Evolutionary conservation across 2,888 invertebrate species (phyloP).

Genomic region (Pollenia angustigena): DNA sequence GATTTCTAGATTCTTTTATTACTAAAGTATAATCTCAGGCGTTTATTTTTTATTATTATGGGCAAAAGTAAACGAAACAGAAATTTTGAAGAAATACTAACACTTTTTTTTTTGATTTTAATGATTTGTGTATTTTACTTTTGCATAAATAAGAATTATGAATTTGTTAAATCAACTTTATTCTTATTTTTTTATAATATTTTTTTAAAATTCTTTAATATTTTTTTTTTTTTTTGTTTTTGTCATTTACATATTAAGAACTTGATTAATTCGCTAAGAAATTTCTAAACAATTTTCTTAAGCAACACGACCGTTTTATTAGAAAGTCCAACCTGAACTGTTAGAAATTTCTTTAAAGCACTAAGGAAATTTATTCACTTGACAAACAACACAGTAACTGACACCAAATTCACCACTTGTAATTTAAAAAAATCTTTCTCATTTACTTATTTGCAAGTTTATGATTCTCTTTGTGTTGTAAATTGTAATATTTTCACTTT

Average conservation of each 20-base stretch:
- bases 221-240: conserved; percentile 3
- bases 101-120: no score
- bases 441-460: conserved; percentile 27
- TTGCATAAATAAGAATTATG: no score
- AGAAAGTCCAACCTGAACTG: conserved; percentile 64
- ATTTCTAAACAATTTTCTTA: conserved; percentile 4
- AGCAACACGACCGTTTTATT: conserved; percentile 47
- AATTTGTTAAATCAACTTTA: no score
- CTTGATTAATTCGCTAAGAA: not conserved
- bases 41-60: not conserved
- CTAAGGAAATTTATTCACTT: not conserved
- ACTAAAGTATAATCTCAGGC: conserved; percentile 23
- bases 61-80: not conserved
- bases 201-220: conserved; percentile 16
- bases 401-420: conserved; percentile 54
- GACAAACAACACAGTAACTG: not conserved
- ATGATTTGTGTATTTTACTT: no score
- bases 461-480: conserved; percentile 19
- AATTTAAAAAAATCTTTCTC: not conserved
- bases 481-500: conserved; percentile 13
- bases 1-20: conserved; percentile 22
- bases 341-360: conserved; percentile 6
- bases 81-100: conserved; percentile 1
- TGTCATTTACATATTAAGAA: no score
- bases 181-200: not conserved